Percentiles rank a stretch among this genome's conserved stretches.
phyloP scores from a whole-genome alignment of 2,797 vertebrate species.

The Zenarchopterus dispar region DNA sequence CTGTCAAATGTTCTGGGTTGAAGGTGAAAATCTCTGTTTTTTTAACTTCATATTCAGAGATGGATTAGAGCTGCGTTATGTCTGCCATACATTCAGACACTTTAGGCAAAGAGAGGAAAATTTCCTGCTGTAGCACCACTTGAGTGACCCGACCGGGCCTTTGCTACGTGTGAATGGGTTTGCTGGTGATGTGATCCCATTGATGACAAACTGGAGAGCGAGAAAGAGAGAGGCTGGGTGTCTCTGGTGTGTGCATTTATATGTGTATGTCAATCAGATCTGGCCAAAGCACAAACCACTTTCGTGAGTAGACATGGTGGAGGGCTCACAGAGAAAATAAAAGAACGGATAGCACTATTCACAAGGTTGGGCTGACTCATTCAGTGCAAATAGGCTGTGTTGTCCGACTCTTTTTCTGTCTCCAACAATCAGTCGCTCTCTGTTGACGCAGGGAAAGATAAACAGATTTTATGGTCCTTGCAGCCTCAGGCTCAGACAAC shows the following conservation, averaged over 20 bases:
- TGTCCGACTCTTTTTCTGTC: conserved; percentile 42
- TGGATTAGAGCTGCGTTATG: conserved; percentile 49
- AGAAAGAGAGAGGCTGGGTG: not conserved
- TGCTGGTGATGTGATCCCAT: no score
- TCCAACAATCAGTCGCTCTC: conserved; percentile 27
- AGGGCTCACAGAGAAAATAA: conserved; percentile 14
- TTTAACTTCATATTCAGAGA: conserved; percentile 27
- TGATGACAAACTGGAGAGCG: conserved; percentile 18
- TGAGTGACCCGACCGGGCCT: conserved; percentile 65
- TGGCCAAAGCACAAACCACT: conserved; percentile 35
- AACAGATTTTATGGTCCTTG: conserved; percentile 51
- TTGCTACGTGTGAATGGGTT: conserved; percentile 1
- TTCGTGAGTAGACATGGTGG: conserved; percentile 9
- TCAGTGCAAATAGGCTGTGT: conserved; percentile 54
- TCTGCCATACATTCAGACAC: conserved; percentile 61
- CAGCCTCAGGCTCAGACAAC: conserved; percentile 29
- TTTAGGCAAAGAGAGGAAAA: conserved; percentile 67
- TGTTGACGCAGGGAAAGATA: conserved; percentile 55
- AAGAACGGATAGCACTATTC: conserved; percentile 42
- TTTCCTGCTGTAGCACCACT: conserved; percentile 59
- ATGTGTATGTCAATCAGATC: conserved; percentile 2
- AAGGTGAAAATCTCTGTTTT: conserved; percentile 23
- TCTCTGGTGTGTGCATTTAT: not conserved
- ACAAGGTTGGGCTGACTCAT: conserved; percentile 45
- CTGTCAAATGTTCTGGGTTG: not conserved